A percentile compares a stretch with the other conserved stretches of the same genome.
Evolutionary conservation across 2,888 invertebrate species (phyloP).

Genomic region (Ommatoiulus sabulosus): DNA sequence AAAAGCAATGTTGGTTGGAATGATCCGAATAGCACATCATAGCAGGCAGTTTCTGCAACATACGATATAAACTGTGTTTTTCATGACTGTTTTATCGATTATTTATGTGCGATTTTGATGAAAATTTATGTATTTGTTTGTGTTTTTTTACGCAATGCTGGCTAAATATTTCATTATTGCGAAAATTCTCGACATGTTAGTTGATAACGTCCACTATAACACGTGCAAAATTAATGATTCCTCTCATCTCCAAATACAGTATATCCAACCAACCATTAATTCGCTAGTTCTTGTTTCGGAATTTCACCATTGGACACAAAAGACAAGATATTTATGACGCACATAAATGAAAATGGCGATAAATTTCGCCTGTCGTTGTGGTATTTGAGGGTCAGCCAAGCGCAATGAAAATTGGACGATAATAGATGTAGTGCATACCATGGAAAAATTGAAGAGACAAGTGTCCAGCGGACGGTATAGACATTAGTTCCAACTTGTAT

Average conservation of each 20-base stretch:
- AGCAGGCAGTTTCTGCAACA: not conserved
- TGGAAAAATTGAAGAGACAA: not conserved
- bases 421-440: not conserved
- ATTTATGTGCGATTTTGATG: not conserved
- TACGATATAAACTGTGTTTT: not conserved
- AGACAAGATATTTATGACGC: conserved; percentile 23
- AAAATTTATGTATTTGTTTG: not conserved
- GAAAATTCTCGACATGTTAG: not conserved
- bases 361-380: not conserved
- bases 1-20: no score
- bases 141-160: not conserved
- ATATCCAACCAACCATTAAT: conserved; percentile 19
- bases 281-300: conserved; percentile 27
- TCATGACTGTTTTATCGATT: not conserved
- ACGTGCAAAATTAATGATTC: conserved; percentile 18
- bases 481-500: no score
- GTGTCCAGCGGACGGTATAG: not conserved
- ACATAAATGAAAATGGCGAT: not conserved
- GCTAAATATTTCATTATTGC: not conserved
- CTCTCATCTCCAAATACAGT: not conserved
- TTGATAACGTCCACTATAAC: not conserved
- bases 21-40: no score
- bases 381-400: conserved; percentile 1
- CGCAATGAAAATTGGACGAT: conserved; percentile 6
- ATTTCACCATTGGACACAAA: conserved; percentile 10